Evolutionary conservation across 2,888 invertebrate species (phyloP), one percentile per base, ranked within the genome.

Genomic region (Cantharis rufa): DNA sequence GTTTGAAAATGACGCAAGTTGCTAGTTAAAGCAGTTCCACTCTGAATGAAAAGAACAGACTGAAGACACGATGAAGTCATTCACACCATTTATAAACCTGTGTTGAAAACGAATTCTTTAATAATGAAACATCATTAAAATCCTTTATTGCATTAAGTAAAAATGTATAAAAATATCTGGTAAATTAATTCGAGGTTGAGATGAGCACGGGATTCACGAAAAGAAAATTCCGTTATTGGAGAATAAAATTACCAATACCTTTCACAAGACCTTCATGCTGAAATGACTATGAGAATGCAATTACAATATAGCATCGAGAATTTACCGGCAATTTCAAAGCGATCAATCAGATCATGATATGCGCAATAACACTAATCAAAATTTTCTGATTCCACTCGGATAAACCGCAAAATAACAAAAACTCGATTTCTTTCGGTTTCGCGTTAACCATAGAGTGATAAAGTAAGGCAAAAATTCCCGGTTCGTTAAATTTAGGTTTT

Each of bases 21-120:
- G 27, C 32, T 27, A 27, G 27, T 69, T 32, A 74, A 74, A 75
- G 75, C 28, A 75, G 75, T 78, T 75, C 72, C 78, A 75, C 68
- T 72, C 75, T 75, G 75, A 75, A 78, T 78, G 75, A 62, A 72
- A 78, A 75, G 78, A 78, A 75, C 75, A 75, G 72, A 73, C 70
- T 21, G 64, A 72, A 77, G 74, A 72, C 74, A 78, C 28, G 69
- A 73, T 73, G 72, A 74, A 77, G 77, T 77, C 77, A 77, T 77
- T 77, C 77, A 75, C 77, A 71, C 72, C 62, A 21, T 62, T 71
- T 69, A 32, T 69, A 18, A 21, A 66, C 64, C 21, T 71, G 69
- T 74, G 72, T 66, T 69, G 69, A 74, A 74, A 74, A 77, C 74
- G 66, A 74, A 76, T 76, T 76, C 64, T 48, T 48, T 48, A 48